Conservation (phyloP, 2,888 invertebrate genomes). For the Drosophila rellima region DNA sequence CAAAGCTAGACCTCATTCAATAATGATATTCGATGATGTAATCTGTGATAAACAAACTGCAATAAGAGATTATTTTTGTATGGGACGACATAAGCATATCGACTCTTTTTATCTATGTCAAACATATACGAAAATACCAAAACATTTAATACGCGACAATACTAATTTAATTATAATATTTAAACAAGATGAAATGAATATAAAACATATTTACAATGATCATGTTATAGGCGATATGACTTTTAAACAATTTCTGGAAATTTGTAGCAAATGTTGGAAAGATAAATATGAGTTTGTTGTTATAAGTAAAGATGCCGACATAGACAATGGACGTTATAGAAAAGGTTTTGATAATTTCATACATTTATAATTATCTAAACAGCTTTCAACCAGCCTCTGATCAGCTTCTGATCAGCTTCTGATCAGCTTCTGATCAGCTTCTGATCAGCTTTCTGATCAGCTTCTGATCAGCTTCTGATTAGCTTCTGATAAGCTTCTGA, state of each 20-base stretch:
- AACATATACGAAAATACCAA: slow-evolving; percentile 80
- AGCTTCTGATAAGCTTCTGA: no score
- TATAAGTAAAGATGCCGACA: slow-evolving; percentile 68
- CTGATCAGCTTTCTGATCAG: no score
- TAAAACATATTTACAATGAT: slow-evolving; percentile 52
- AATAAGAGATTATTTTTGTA: slow-evolving; percentile 56
- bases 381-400: neutral
- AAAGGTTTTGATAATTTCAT: slow-evolving; percentile 70
- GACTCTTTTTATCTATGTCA: slow-evolving; percentile 82
- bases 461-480: no score
- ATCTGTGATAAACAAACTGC: no score
- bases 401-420: no score
- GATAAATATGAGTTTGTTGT: slow-evolving; percentile 70
- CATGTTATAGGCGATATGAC: slow-evolving; percentile 25
- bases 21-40: no score
- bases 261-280: slow-evolving; percentile 29
- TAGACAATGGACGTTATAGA: slow-evolving; percentile 74
- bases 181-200: slow-evolving; percentile 71
- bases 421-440: no score
- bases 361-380: slow-evolving; percentile 4
- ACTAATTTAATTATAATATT: slow-evolving; percentile 60
- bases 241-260: slow-evolving; percentile 18
- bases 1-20: no score
- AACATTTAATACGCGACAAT: slow-evolving; percentile 82
- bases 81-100: slow-evolving; percentile 77